A percentile compares a stretch with the other conserved stretches of the same genome.
Conservation (phyloP, 2,888 invertebrate species). For the Ormia ochracea region DNA sequence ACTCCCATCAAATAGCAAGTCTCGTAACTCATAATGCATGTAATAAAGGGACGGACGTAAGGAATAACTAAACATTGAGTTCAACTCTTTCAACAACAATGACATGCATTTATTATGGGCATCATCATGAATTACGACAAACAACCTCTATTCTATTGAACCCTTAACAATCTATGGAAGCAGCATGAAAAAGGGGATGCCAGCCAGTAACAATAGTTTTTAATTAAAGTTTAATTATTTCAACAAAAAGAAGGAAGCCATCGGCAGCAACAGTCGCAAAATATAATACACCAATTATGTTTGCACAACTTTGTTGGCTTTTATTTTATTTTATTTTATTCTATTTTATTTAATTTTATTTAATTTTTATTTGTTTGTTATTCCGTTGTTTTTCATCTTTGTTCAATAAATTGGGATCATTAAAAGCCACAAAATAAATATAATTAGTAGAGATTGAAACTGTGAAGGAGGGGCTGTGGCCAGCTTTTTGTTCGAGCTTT, state of each 20-base stretch:
- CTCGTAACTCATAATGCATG: background rate
- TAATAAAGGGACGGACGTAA: background rate
- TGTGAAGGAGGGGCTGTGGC: background rate
- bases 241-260: conserved; percentile 24
- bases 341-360: no score
- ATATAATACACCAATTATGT: conserved; percentile 24
- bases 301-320: conserved; percentile 11
- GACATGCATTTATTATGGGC: conserved; percentile 24
- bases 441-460: conserved; percentile 3
- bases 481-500: background rate
- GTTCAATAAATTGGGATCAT: conserved; percentile 9
- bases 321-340: background rate
- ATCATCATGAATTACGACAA: conserved; percentile 16
- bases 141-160: conserved; percentile 28
- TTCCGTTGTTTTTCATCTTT: no score
- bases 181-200: background rate
- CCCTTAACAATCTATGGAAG: background rate
- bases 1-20: conserved; percentile 27
- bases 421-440: conserved; percentile 21
- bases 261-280: conserved; percentile 7
- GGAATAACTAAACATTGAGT: background rate
- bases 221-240: conserved; percentile 59
- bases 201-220: conserved; percentile 57
- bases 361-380: no score
- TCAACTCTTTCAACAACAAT: conserved; percentile 33